These are phyloP conservation scores for Horisme vitalbata DNA, from an alignment of 2,888 invertebrate species.

Conservation along the genomic window DNA sequence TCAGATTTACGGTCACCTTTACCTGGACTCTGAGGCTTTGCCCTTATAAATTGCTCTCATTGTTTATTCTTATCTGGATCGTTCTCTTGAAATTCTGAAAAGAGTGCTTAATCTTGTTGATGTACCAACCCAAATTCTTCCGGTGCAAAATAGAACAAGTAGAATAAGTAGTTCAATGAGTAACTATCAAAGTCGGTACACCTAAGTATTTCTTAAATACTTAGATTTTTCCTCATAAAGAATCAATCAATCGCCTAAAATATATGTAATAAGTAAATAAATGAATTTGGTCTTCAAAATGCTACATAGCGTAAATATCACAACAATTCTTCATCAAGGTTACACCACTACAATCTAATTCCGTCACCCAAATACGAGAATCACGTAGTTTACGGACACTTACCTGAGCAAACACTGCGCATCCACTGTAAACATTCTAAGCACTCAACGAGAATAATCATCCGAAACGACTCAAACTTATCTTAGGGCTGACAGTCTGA, in stretches of 20 bases:
- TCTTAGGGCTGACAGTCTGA: slow-evolving; percentile 20
- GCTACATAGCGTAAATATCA: too few relatives aligned
- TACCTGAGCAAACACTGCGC: slow-evolving; percentile 24
- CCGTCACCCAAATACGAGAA: slow-evolving; percentile 16
- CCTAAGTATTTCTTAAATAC: too few relatives aligned
- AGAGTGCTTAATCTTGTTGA: not conserved
- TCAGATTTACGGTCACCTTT: slow-evolving; percentile 21
- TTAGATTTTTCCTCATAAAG: too few relatives aligned
- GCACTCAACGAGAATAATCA: slow-evolving; percentile 30
- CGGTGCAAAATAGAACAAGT: too few relatives aligned
- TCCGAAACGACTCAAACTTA: slow-evolving; percentile 19
- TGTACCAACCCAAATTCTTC: too few relatives aligned
- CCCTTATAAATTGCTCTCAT: slow-evolving; percentile 7
- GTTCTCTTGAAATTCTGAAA: slow-evolving; percentile 5
- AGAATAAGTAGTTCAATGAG: too few relatives aligned
- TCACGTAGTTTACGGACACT: slow-evolving; percentile 23
- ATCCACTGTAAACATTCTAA: not conserved
- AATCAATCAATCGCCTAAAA: too few relatives aligned
- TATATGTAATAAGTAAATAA: too few relatives aligned
- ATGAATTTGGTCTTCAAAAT: too few relatives aligned
- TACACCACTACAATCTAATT: slow-evolving; percentile 5
- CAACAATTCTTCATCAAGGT: not conserved
- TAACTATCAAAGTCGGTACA: too few relatives aligned
- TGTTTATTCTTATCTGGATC: slow-evolving; percentile 4
- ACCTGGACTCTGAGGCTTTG: slow-evolving; percentile 15